phyloP scores from a whole-genome alignment of 2,888 invertebrate species.

The Acrobasis repandana region DNA sequence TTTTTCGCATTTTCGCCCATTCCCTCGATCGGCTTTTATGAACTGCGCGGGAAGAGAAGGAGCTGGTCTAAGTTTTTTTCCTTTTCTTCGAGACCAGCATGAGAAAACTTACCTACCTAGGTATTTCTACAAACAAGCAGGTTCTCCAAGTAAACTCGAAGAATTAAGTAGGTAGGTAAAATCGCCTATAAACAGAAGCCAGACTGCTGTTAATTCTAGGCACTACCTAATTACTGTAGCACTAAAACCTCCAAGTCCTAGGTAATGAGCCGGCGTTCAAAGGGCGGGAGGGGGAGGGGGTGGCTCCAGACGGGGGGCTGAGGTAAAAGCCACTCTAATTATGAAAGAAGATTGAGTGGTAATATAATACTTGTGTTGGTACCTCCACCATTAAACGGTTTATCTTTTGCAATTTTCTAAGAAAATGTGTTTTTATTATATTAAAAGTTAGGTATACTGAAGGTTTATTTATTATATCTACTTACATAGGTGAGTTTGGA shows the following conservation, averaged over 20 bases:
- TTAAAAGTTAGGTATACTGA: too few species aligned
- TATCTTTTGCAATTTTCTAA: slow-evolving; percentile 21
- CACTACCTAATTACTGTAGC: slow-evolving; percentile 57
- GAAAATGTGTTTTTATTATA: background rate
- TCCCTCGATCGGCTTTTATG: too few species aligned
- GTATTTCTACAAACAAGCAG: too few species aligned
- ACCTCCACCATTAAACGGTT: slow-evolving; percentile 27
- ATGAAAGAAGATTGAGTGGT: slow-evolving; percentile 79
- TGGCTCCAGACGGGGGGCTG: slow-evolving; percentile 35
- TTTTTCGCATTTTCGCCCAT: too few species aligned
- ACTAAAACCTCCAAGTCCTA: slow-evolving; percentile 62
- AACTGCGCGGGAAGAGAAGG: too few species aligned
- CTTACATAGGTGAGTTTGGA: too few species aligned
- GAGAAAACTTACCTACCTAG: too few species aligned
- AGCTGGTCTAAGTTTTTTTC: too few species aligned
- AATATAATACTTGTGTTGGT: slow-evolving; percentile 46
- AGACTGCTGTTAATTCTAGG: slow-evolving; percentile 33
- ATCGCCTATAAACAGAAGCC: slow-evolving; percentile 8
- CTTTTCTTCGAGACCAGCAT: too few species aligned
- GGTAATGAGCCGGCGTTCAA: slow-evolving; percentile 68
- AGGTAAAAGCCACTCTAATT: slow-evolving; percentile 76
- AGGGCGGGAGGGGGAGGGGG: slow-evolving; percentile 41
- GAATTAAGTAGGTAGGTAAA: background rate
- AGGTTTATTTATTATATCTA: too few species aligned
- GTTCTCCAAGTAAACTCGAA: too few species aligned